Base-by-base conservation (phyloP, 1,140 invertebrate species). In the Pararge aegeria region DNA sequence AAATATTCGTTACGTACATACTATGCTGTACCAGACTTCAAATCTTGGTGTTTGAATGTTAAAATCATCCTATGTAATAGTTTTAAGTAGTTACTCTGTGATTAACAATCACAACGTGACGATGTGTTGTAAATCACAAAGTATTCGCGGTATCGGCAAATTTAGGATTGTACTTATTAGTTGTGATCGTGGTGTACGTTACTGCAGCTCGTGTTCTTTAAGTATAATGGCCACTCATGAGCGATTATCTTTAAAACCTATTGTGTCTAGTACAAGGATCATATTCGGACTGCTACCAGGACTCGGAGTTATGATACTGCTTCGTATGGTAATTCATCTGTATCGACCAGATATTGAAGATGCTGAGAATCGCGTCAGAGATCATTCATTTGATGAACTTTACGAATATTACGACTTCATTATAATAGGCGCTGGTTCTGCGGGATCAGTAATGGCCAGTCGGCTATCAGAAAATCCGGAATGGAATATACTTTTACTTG, bases 361-460 rank as follows among this genome's bases (percentile, higher is more conserved):
- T 49, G 75, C 73, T 0, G 80, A 90, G 16, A 73, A 93, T 64
- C 90, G 93, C 5, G 84, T 94, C 0, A 80, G 80, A 29, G 90
- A 93, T 37, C 81, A 84, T 7, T 57, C 71, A 0, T 69, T 90
- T 0, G 68, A 86, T 2, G 60, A 92, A 7, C 70, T 95, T 6
- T 75, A 90, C 0, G 72, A 89, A 1, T 84, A 82, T 16, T 96
- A 96, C 55, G 95, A 96, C 75, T 96, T 95, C 54, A 92, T 96
- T 1, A 90, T 96, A 27, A 91, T 98, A 24, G 97, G 97, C 0
- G 96, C 92, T 5, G 97, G 97, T 5, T 94, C 95, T 0, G 95
- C 96, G 0, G 97, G 97, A 7, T 91, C 94, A 16, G 96, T 96
- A 0, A 42, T 98, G 20, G 96, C 96, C 0, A 94, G 93, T 44